Evolutionary conservation across 2,888 invertebrate species (phyloP).

Genomic region (Merodon equestris): DNA sequence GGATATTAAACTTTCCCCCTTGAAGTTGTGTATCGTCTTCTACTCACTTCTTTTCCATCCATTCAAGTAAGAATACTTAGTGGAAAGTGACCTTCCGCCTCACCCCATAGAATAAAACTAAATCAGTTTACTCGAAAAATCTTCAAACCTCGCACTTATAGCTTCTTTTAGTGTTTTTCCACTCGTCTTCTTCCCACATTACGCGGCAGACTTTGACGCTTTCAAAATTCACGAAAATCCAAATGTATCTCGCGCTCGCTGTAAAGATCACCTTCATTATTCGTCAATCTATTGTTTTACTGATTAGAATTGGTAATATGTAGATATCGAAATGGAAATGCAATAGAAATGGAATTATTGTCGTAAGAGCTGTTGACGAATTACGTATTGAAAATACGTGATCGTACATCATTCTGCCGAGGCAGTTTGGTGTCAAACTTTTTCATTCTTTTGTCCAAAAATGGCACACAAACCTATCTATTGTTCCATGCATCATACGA

Average conservation of each 20-base stretch:
- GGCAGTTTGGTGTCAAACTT: constrained; percentile 36
- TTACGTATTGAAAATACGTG: constrained; percentile 34
- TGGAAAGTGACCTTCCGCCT: too few relatives aligned
- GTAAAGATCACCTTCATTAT: constrained; percentile 28
- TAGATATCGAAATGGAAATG: too few relatives aligned
- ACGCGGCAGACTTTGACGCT: background rate
- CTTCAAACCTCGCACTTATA: too few relatives aligned
- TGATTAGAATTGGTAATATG: too few relatives aligned
- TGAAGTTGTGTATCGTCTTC: too few relatives aligned
- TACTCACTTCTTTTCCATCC: too few relatives aligned
- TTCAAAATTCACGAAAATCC: constrained; percentile 8
- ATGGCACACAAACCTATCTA: constrained; percentile 37
- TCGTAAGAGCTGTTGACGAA: constrained; percentile 39
- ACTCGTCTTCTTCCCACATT: background rate
- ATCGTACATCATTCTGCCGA: constrained; percentile 22
- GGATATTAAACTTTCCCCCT: too few relatives aligned
- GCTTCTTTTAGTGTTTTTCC: too few relatives aligned
- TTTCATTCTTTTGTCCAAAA: constrained; percentile 13
- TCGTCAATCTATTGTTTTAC: constrained; percentile 12
- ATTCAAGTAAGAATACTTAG: too few relatives aligned
- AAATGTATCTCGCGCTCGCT: constrained; percentile 3
- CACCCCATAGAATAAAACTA: too few relatives aligned
- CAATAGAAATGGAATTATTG: constrained; percentile 18
- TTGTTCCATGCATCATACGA: background rate
- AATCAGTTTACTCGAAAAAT: too few relatives aligned